Conservation (phyloP, 1,140 invertebrate species). For the Cylas formicarius region DNA sequence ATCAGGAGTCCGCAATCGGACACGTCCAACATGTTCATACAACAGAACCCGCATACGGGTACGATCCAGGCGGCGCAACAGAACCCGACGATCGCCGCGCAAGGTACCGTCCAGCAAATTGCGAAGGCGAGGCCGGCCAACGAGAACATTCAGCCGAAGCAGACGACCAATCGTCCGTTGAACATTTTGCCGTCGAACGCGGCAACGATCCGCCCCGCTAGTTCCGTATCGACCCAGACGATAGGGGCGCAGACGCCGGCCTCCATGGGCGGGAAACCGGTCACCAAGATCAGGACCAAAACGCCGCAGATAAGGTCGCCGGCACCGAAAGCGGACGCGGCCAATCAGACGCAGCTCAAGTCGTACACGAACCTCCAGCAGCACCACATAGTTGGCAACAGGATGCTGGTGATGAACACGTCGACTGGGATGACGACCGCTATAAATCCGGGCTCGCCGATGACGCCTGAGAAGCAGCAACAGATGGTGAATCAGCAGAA, state of each 20-base stretch:
- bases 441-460: slow-evolving; percentile 43
- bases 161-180: slow-evolving; percentile 47
- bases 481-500: slow-evolving; percentile 46
- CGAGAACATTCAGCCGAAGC: slow-evolving; percentile 47
- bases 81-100: slow-evolving; percentile 51
- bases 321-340: slow-evolving; percentile 62
- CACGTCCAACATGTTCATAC: slow-evolving; percentile 69
- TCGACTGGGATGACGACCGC: slow-evolving; percentile 45
- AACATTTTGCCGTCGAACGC: slow-evolving; percentile 61
- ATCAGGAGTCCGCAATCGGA: slow-evolving; percentile 74
- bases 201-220: slow-evolving; percentile 60
- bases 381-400: slow-evolving; percentile 43
- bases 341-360: slow-evolving; percentile 59
- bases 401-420: slow-evolving; percentile 51
- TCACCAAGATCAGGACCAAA: slow-evolving; percentile 42
- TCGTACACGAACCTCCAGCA: slow-evolving; percentile 40
- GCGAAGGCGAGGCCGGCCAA: slow-evolving; percentile 48
- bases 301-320: slow-evolving; percentile 52
- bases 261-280: slow-evolving; percentile 45
- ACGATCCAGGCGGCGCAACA: slow-evolving; percentile 45
- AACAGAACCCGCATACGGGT: slow-evolving; percentile 67
- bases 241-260: slow-evolving; percentile 55
- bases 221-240: slow-evolving; percentile 72
- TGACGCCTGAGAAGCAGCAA: slow-evolving; percentile 42
- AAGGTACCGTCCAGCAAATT: slow-evolving; percentile 50